These are phyloP conservation scores for Vicugna pacos DNA, from an alignment of 2,113 vertebrate genomes.

Conservation along the genomic window DNA sequence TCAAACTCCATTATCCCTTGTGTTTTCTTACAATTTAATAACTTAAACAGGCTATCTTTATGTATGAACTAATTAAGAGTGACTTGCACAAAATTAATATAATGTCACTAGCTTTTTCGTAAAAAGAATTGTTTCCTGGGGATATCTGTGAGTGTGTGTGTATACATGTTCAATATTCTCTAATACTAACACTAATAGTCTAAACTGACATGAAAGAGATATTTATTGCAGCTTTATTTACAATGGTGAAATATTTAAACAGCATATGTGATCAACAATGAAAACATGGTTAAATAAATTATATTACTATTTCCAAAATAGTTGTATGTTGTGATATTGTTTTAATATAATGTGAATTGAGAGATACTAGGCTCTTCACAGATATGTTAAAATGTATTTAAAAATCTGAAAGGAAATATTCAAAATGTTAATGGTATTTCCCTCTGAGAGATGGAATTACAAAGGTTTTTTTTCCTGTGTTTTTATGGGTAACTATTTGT, in stretches of 20 bases:
- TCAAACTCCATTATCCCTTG: background rate
- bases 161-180: background rate
- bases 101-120: background rate
- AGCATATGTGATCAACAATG: background rate
- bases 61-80: background rate
- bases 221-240: background rate
- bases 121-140: background rate
- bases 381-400: slow-evolving; percentile 6
- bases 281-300: background rate
- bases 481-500: background rate
- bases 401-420: slow-evolving; percentile 1
- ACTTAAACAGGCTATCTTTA: slow-evolving; percentile 22
- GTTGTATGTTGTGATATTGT: background rate
- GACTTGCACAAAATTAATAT: background rate
- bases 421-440: slow-evolving; percentile 7
- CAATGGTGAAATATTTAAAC: background rate
- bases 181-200: slow-evolving; percentile 10
- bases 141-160: background rate
- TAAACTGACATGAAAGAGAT: background rate
- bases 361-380: background rate
- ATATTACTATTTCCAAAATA: slow-evolving; percentile 17
- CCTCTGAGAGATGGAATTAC: background rate
- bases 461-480: background rate
- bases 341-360: background rate
- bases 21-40: background rate